Conservation (phyloP, 2,888 invertebrate species). For the Pantelozetes paolii region DNA sequence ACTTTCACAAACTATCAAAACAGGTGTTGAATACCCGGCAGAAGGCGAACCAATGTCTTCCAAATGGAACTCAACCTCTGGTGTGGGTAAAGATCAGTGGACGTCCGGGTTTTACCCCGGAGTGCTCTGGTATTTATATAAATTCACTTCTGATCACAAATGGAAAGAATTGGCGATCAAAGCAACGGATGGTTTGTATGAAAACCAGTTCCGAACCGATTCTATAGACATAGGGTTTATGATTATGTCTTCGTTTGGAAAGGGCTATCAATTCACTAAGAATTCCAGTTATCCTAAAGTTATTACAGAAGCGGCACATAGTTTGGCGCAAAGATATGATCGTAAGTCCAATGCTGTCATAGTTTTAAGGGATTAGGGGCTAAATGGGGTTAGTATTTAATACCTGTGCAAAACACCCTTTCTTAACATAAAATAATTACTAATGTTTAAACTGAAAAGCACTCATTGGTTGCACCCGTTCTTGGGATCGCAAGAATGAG, state of each 20-base stretch:
- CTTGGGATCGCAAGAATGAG: constrained; percentile 2
- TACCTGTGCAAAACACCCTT: too few species aligned
- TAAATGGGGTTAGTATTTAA: too few species aligned
- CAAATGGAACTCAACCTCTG: neutral
- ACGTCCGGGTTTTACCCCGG: constrained; percentile 26
- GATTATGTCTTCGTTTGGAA: constrained; percentile 25
- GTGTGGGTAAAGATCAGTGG: constrained; percentile 10
- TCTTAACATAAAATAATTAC: neutral
- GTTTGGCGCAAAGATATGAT: constrained; percentile 19
- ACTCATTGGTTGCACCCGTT: constrained; percentile 16
- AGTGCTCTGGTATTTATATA: constrained; percentile 27
- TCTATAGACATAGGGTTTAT: constrained; percentile 11
- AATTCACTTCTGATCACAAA: neutral
- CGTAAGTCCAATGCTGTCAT: too few species aligned
- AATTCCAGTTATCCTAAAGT: constrained; percentile 22
- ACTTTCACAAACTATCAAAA: neutral
- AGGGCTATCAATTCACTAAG: constrained; percentile 3
- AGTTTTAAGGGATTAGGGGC: too few species aligned
- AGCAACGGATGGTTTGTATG: constrained; percentile 14
- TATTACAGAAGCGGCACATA: neutral
- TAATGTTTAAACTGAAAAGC: neutral
- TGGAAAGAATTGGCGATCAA: constrained; percentile 12
- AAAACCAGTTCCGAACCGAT: neutral
- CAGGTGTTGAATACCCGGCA: neutral
- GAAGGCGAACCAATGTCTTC: neutral